These are phyloP conservation scores for Littorina saxatilis DNA, from an alignment of 1,140 invertebrate species.

Conservation along the genomic window DNA sequence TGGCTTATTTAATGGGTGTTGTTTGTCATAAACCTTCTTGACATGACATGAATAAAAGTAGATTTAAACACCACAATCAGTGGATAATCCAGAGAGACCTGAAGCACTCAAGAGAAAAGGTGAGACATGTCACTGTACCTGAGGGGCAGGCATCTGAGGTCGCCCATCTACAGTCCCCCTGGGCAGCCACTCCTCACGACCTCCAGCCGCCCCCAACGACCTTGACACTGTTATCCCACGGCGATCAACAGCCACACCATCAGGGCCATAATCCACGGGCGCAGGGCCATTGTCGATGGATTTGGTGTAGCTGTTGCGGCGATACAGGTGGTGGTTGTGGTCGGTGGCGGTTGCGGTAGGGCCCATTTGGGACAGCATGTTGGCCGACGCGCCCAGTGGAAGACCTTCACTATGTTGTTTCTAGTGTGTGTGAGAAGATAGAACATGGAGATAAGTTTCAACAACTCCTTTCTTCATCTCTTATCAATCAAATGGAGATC, in stretches of 20 bases:
- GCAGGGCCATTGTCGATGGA: constrained; percentile 58
- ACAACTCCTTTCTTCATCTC: no score
- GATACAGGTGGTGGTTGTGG: constrained; percentile 54
- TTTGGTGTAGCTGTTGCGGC: constrained; percentile 67
- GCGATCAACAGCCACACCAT: neutral
- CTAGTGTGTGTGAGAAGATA: no score
- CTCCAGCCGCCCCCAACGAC: neutral
- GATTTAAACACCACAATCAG: no score
- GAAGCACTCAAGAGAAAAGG: no score
- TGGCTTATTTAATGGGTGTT: no score
- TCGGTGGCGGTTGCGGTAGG: constrained; percentile 30
- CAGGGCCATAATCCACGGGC: constrained; percentile 31
- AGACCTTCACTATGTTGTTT: constrained; percentile 21
- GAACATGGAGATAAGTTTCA: no score
- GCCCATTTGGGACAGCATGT: constrained; percentile 37
- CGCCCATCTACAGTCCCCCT: constrained; percentile 1
- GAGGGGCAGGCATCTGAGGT: constrained; percentile 11
- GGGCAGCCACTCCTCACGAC: constrained; percentile 4
- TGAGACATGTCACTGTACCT: no score
- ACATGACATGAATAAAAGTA: no score
- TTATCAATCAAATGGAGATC: no score
- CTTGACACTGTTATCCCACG: constrained; percentile 30
- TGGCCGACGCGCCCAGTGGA: constrained; percentile 43
- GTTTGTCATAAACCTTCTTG: no score
- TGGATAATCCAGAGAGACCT: no score